A percentile compares a stretch with the other conserved stretches of the same genome.
phyloP scores from a whole-genome alignment of 2,888 invertebrate genomes.

The Phorcus lineatus region DNA sequence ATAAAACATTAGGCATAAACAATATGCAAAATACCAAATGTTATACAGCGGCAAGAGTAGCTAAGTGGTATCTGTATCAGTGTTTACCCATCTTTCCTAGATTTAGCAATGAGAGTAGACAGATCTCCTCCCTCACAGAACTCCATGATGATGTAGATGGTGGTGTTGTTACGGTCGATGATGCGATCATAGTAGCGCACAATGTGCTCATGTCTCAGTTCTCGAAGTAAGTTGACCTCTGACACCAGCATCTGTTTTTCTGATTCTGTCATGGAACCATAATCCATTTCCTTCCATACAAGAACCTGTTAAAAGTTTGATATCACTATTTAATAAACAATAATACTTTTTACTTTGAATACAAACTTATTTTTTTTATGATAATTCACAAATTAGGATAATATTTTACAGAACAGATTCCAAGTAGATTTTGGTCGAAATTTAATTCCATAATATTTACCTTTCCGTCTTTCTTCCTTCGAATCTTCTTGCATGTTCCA shows the following conservation, averaged over 20 bases:
- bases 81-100: constrained; percentile 74
- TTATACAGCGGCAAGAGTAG: too few species aligned
- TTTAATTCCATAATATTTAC: constrained; percentile 51
- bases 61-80: too few species aligned
- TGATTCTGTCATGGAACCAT: constrained; percentile 78
- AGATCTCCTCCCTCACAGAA: constrained; percentile 81
- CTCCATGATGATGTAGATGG: constrained; percentile 81
- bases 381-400: too few species aligned
- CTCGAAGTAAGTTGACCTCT: constrained; percentile 79
- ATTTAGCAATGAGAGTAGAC: constrained; percentile 78
- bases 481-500: constrained; percentile 81
- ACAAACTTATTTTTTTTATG: neutral
- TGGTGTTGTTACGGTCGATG: constrained; percentile 79
- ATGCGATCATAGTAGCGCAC: constrained; percentile 80
- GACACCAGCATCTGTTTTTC: constrained; percentile 79
- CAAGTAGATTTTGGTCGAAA: neutral
- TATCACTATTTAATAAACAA: neutral
- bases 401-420: neutral
- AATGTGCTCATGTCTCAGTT: constrained; percentile 79
- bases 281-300: constrained; percentile 82
- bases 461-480: constrained; percentile 78
- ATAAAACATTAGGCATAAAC: too few species aligned
- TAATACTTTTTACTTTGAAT: neutral
- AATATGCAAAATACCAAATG: too few species aligned
- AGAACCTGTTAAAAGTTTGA: constrained; percentile 67